Evolutionary conservation across 2,888 invertebrate genomes (phyloP).

Genomic region (Caenorhabditis sp.): DNA sequence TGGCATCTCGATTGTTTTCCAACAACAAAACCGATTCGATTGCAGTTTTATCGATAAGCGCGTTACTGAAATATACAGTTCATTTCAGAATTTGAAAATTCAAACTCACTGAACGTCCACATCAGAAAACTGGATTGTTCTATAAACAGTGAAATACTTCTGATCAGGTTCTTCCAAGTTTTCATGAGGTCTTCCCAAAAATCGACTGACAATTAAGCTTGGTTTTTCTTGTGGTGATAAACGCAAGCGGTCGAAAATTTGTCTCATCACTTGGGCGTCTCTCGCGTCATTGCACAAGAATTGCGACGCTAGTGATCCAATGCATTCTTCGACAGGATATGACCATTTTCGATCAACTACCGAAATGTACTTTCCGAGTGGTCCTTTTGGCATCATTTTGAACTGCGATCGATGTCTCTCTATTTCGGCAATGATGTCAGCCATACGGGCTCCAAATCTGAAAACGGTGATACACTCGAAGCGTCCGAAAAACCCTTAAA

Average conservation of each 20-base stretch:
- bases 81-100: neutral
- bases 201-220: slow-evolving; percentile 15
- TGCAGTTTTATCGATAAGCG: slow-evolving; percentile 45
- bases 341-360: slow-evolving; percentile 57
- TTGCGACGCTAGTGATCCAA: slow-evolving; percentile 13
- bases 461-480: too few relatives aligned
- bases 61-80: slow-evolving; percentile 38
- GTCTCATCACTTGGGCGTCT: slow-evolving; percentile 26
- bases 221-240: slow-evolving; percentile 15
- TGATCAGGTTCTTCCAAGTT: slow-evolving; percentile 20
- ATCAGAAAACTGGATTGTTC: slow-evolving; percentile 23
- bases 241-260: slow-evolving; percentile 14
- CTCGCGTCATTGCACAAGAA: slow-evolving; percentile 29
- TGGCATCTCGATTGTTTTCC: slow-evolving; percentile 54
- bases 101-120: slow-evolving; percentile 32
- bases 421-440: slow-evolving; percentile 42
- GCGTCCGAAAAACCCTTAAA: too few relatives aligned
- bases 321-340: slow-evolving; percentile 47
- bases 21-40: slow-evolving; percentile 57
- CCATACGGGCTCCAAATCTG: slow-evolving; percentile 53
- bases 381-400: slow-evolving; percentile 55
- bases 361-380: slow-evolving; percentile 57
- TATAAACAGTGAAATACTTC: slow-evolving; percentile 12
- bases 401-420: slow-evolving; percentile 34
- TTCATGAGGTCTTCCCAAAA: slow-evolving; percentile 10